Base-by-base conservation (phyloP, 1,140 invertebrate species). In the Drosophila pachea region DNA sequence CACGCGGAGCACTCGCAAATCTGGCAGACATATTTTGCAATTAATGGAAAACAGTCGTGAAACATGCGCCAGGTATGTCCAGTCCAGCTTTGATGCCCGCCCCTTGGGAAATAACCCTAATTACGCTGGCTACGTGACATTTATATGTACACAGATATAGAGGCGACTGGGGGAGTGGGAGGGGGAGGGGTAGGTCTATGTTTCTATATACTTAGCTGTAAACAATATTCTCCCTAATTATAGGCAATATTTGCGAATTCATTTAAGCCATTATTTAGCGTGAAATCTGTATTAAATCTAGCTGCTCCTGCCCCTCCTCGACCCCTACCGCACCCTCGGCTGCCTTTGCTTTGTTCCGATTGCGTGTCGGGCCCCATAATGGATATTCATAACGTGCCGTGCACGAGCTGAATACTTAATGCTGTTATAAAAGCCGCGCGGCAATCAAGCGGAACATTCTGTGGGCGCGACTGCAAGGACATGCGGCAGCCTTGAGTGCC, bases 201-300 rank as follows among this genome's bases (percentile, higher is more conserved):
- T 2, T 11, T 12, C 5, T 29, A 11, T 48, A 29, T 48, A 29
- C 22, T 22, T 54, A 22, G 31, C 22, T 22, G 22, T 22, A 16
- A 6, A 35, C 42, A 33, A 4, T 48, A 14, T 49, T 55, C 49
- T 50, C 32, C 31, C 42, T 78, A 71, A 78, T 78, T 70, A 29
- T 8, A 32, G 36, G 50, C 9, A 2, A 45, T 12, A 32, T 32
- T 29, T 5, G 29, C 8, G 12, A 58, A 59, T 50, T 3, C 31
- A 47, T 56, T 74, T 35, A 43, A 42, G 31, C 29, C 45, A 38
- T 59, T 72, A 68, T 62, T 58, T 42, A 72, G 68, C 56, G 68
- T 59, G 29, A 74, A 78, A 78, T 71, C 75, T 71, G 45, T 56
- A 52, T 67, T 78, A 71, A 29, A 45, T 52, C 22, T 71, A 67